Conservation (phyloP, 2,113 vertebrate species). For the Pangasianodon gigas region DNA sequence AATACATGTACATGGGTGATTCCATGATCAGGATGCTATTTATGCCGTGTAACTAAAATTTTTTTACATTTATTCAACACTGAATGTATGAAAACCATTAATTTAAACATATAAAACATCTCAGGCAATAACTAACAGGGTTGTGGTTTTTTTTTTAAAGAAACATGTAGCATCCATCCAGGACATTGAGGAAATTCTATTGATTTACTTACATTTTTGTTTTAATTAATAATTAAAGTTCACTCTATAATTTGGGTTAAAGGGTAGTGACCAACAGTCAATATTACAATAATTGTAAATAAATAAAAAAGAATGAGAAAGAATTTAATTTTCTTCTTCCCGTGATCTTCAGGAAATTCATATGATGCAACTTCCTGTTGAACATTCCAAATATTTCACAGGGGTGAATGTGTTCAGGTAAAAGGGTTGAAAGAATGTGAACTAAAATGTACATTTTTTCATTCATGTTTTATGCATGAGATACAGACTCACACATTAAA, state of each 20-base stretch:
- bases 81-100: background rate
- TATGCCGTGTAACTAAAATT: background rate
- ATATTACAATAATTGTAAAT: no score
- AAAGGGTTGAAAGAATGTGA: background rate
- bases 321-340: background rate
- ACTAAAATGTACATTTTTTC: background rate
- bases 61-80: background rate
- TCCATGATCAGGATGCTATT: background rate
- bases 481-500: no score
- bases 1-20: background rate
- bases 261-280: background rate
- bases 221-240: background rate
- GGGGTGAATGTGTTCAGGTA: background rate
- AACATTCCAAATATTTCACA: background rate
- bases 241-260: background rate
- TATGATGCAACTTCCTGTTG: background rate
- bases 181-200: background rate
- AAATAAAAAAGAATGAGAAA: background rate
- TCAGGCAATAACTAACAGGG: background rate
- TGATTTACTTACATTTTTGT: background rate
- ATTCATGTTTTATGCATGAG: no score
- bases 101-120: background rate
- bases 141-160: no score
- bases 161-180: background rate
- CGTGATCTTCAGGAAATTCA: background rate